phyloP scores from a whole-genome alignment of 2,797 vertebrate genomes.

The Argyrosomus regius region DNA sequence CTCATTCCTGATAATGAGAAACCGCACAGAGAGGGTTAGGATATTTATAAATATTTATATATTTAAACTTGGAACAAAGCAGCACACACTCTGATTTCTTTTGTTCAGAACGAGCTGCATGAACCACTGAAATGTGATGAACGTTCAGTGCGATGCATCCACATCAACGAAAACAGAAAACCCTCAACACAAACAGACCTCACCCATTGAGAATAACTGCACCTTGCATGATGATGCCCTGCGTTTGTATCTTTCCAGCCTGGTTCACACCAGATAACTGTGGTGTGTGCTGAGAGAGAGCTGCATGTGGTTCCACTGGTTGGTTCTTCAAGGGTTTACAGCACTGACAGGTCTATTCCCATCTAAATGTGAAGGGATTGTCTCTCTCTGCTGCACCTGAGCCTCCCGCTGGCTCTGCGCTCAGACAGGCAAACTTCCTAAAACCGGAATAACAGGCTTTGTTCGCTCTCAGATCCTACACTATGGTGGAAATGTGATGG shows the following conservation, averaged over 20 bases:
- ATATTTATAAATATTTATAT: background rate
- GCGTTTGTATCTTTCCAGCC: conserved; percentile 52
- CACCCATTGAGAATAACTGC: conserved; percentile 25
- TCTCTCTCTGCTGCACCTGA: conserved; percentile 82
- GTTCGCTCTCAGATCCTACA: conserved; percentile 40
- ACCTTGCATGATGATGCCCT: conserved; percentile 45
- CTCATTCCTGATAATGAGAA: conserved; percentile 12
- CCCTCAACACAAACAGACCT: conserved; percentile 38
- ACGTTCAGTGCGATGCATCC: conserved; percentile 13
- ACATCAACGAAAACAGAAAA: conserved; percentile 25
- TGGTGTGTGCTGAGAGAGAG: conserved; percentile 31
- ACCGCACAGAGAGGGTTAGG: conserved; percentile 9
- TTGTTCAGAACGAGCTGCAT: conserved; percentile 19
- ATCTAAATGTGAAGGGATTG: conserved; percentile 68
- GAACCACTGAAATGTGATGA: conserved; percentile 48
- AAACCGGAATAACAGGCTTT: conserved; percentile 58
- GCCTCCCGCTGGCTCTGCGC: conserved; percentile 58
- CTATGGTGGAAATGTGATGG: conserved; percentile 27
- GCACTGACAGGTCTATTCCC: conserved; percentile 82
- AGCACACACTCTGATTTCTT: background rate
- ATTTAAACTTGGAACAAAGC: conserved; percentile 35
- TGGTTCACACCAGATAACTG: conserved; percentile 70
- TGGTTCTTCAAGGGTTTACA: conserved; percentile 70
- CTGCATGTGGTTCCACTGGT: conserved; percentile 71
- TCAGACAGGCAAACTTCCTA: conserved; percentile 54